A percentile compares a stretch with the other conserved stretches of the same genome.
These are phyloP conservation scores for Drosophila putrida DNA, from an alignment of 2,888 invertebrate species.

Conservation along the genomic window DNA sequence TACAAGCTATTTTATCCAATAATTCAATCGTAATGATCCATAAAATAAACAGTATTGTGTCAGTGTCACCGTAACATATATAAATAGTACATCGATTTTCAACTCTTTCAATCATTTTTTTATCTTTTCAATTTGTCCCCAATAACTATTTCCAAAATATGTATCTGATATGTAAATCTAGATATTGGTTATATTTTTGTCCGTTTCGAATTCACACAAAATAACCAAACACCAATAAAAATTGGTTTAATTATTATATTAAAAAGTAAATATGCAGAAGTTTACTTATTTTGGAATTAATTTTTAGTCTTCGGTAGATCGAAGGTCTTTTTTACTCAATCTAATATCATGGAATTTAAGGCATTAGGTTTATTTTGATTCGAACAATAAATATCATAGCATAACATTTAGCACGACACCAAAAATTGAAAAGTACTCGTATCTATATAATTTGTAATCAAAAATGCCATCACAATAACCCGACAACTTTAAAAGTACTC, in stretches of 20 bases:
- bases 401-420: constrained; percentile 48
- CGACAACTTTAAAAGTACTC: constrained; percentile 29
- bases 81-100: constrained; percentile 27
- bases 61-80: constrained; percentile 51
- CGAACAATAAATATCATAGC: constrained; percentile 59
- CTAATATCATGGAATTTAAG: constrained; percentile 31
- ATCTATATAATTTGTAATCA: constrained; percentile 28
- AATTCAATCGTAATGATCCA: constrained; percentile 36
- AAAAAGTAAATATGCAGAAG: not conserved
- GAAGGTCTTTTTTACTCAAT: constrained; percentile 38
- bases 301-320: constrained; percentile 52
- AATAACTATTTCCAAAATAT: not conserved
- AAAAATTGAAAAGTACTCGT: constrained; percentile 29
- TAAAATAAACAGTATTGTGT: constrained; percentile 45
- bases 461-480: constrained; percentile 29
- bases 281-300: constrained; percentile 28
- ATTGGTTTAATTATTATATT: not conserved
- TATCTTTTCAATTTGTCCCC: constrained; percentile 1
- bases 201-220: not conserved
- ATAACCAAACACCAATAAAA: not conserved
- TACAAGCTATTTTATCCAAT: constrained; percentile 45
- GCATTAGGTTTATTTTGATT: constrained; percentile 40
- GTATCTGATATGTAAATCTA: not conserved
- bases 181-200: not conserved
- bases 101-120: constrained; percentile 11